A percentile compares a stretch with the other conserved stretches of the same genome.
Evolutionary conservation across 2,113 vertebrate genomes (phyloP).

Genomic region (Corynorhinus townsendii): DNA sequence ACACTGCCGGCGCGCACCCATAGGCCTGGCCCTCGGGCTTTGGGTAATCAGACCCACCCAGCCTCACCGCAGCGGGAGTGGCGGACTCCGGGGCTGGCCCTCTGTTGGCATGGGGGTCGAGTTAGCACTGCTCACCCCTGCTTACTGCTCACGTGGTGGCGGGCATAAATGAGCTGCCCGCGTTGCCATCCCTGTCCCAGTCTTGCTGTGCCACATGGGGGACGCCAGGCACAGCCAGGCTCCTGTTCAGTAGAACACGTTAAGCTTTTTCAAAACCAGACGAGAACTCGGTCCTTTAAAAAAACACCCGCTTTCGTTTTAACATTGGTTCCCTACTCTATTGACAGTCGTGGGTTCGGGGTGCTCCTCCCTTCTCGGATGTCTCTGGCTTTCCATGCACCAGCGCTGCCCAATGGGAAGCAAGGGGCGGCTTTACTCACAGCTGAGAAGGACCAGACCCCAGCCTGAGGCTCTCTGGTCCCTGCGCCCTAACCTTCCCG

Average conservation of each 20-base stretch:
- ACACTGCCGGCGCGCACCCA: not conserved
- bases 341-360: not conserved
- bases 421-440: fast-evolving
- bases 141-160: not conserved
- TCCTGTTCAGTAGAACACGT: not conserved
- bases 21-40: not conserved
- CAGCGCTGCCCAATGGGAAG: not conserved
- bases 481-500: not conserved
- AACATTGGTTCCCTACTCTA: not conserved
- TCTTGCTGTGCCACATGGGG: not conserved
- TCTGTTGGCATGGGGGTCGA: not conserved
- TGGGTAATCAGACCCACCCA: not conserved
- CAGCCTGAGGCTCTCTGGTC: not conserved
- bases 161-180: not conserved
- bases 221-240: not conserved
- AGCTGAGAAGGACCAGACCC: not conserved
- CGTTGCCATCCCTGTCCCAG: not conserved
- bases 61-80: not conserved
- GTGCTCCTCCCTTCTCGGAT: not conserved
- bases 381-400: not conserved
- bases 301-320: not conserved
- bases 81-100: not conserved
- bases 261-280: conserved; percentile 7
- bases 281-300: not conserved
- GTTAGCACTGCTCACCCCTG: not conserved